phyloP scores from a whole-genome alignment of 2,888 invertebrate species.

The Helleia helle region DNA sequence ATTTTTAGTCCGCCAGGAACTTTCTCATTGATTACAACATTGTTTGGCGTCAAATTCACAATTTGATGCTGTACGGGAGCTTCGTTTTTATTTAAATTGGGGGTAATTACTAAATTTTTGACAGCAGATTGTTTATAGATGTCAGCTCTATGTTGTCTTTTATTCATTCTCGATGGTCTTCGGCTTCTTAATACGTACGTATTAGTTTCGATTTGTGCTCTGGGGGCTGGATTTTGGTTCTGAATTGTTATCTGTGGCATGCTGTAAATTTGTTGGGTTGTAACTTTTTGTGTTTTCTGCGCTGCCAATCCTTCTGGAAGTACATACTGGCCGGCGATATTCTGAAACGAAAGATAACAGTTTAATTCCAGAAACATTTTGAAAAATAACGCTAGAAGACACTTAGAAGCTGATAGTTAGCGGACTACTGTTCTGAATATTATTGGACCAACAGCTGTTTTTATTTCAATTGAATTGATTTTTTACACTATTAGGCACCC shows the following conservation, averaged over 20 bases:
- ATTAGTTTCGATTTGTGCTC: conserved; percentile 24
- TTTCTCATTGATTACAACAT: conserved; percentile 12
- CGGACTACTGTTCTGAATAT: neutral
- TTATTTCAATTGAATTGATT: no score
- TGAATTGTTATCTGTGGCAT: neutral
- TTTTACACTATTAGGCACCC: no score
- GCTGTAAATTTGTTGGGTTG: neutral
- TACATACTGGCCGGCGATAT: neutral
- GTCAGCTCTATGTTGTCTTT: conserved; percentile 30
- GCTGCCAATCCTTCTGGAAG: neutral
- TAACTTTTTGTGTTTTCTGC: conserved; percentile 4
- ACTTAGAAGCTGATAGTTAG: no score
- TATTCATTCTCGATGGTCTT: conserved; percentile 16
- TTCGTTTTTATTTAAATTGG: conserved; percentile 16
- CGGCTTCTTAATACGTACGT: conserved; percentile 29
- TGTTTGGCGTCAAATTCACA: conserved; percentile 11
- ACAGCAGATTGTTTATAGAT: conserved; percentile 32
- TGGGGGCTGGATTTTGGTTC: conserved; percentile 4
- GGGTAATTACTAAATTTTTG: conserved; percentile 31
- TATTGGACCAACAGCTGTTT: no score
- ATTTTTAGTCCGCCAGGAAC: neutral
- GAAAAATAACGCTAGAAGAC: no score
- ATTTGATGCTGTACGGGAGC: neutral
- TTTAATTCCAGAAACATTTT: neutral
- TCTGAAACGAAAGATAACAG: neutral